phyloP scores from a whole-genome alignment of 2,113 vertebrate genomes.

The Struthio camelus region DNA sequence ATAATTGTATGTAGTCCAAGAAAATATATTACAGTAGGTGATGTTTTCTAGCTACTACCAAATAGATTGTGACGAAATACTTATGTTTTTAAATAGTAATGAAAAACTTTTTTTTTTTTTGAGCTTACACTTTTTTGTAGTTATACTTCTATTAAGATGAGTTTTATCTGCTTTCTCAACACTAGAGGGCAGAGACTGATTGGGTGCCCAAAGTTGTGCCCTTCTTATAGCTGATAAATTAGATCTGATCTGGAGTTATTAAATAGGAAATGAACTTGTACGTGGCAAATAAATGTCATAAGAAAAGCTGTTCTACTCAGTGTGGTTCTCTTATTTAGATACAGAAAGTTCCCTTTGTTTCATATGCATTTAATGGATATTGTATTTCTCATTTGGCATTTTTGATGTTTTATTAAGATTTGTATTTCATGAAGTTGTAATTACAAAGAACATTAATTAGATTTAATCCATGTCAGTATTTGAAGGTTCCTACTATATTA shows the following conservation, averaged over 20 bases:
- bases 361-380: background rate
- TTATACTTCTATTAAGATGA: slow-evolving; percentile 11
- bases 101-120: slow-evolving; percentile 41
- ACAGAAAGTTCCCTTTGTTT: slow-evolving; percentile 3
- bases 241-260: slow-evolving; percentile 64
- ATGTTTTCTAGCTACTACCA: background rate
- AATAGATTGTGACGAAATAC: background rate
- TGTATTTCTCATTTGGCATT: background rate
- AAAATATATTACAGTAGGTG: background rate
- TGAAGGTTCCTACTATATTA: slow-evolving; percentile 31
- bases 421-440: slow-evolving; percentile 14
- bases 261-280: slow-evolving; percentile 42
- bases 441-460: slow-evolving; percentile 16
- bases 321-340: background rate
- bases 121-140: slow-evolving; percentile 2
- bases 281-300: background rate
- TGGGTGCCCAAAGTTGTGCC: slow-evolving; percentile 74
- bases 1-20: background rate
- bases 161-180: slow-evolving; percentile 81
- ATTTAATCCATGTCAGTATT: slow-evolving; percentile 23
- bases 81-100: background rate
- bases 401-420: background rate
- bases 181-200: slow-evolving; percentile 84
- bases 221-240: slow-evolving; percentile 69
- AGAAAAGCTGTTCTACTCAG: background rate